Base-by-base conservation (phyloP, 2,888 invertebrate species). In the Pinctada fucata region DNA sequence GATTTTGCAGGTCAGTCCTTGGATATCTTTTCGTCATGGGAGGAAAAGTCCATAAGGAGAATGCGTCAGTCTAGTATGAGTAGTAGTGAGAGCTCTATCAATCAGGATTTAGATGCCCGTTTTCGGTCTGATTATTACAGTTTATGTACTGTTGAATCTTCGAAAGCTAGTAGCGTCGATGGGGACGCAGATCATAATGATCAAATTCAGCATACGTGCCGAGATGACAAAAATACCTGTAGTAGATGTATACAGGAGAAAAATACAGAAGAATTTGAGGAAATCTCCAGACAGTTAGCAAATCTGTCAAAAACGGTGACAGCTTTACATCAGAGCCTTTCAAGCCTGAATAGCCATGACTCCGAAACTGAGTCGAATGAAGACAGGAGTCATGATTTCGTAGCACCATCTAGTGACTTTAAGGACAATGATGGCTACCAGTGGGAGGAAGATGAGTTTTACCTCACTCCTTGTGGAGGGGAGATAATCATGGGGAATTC, bases 61-160 rank as follows among this genome's bases (percentile, higher is more conserved):
- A 8, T 49, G 6, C 6, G 50, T 47, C 49, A 65, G 8, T 74
- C 63, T n/a, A 45, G 58, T 45, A 47, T 45, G 4, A 68, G 68
- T 13, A 68, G 68, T 68, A 45, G 69, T 63, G 69, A 58, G 68
- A 69, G 69, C 47, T 75, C 73, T 13, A 80, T 84, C 31, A 72
- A 81, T 3, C 80, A 78, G 6, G 83, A 84, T n/a, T 85, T 88
- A 13, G 88, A 89, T 77, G 88, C 87, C 49, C 83, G 84, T 63
- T 90, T 90, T 81, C 85, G 88, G 70, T 87, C 87, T 71, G 87
- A 89, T 75, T 90, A 90, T 77, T 90, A 90, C 84, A 90, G 90
- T 76, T 82, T 90, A n/a, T 90, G 90, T 76, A 84, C 85, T 51
- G 86, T 88, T 8, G 89, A 85, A 16, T 90, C 90, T 4, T 58